Evolutionary conservation across 2,888 invertebrate species (phyloP).

Genomic region (Lithophane ornitopus): DNA sequence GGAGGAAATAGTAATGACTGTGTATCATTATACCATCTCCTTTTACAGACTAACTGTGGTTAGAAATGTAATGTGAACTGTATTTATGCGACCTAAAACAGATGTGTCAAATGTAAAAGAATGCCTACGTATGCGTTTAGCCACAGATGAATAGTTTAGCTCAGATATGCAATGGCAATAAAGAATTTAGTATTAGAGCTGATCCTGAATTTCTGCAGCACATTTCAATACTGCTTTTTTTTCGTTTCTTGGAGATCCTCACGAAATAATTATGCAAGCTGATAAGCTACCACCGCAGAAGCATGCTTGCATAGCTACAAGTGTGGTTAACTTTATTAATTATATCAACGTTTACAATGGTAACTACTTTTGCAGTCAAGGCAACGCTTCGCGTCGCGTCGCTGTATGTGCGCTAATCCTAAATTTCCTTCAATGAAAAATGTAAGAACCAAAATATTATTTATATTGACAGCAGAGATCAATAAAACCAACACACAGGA

Average conservation of each 20-base stretch:
- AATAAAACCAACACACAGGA: conserved; percentile 3
- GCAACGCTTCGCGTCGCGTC: not conserved
- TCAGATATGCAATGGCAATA: no score
- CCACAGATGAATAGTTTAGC: not conserved
- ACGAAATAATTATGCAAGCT: not conserved
- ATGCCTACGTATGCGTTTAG: not conserved
- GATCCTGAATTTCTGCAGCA: not conserved
- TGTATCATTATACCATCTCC: conserved; percentile 18
- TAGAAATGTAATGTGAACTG: not conserved
- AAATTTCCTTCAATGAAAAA: not conserved
- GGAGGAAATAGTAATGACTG: conserved; percentile 42
- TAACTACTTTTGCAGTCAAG: not conserved
- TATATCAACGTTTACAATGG: not conserved
- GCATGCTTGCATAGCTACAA: not conserved
- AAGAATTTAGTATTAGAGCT: not conserved
- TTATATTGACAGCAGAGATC: not conserved
- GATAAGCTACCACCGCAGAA: not conserved
- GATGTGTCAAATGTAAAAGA: not conserved
- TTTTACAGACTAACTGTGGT: conserved; percentile 16
- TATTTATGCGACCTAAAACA: not conserved
- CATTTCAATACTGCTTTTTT: not conserved
- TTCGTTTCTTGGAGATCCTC: not conserved
- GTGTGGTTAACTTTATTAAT: not conserved
- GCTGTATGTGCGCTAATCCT: not conserved
- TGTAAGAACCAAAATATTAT: not conserved